Conservation (phyloP, 2,797 vertebrate genomes). For the Silurus lanzhouensis region DNA sequence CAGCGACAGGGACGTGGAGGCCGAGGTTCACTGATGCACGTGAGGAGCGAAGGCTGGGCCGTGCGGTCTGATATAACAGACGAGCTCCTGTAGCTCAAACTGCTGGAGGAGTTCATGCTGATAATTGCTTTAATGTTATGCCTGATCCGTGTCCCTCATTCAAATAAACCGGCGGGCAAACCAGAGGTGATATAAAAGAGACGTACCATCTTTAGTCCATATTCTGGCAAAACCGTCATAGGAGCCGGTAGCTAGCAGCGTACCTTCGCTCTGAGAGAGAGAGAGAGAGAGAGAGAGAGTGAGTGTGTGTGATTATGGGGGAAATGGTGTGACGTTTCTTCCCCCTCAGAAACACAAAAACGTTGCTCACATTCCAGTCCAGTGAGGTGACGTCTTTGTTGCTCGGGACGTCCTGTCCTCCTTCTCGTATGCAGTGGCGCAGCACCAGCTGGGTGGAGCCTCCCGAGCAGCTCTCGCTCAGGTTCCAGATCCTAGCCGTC, state of each 20-base stretch:
- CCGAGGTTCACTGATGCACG: no score
- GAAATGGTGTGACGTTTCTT: not conserved
- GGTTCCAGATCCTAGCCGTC: slow-evolving; percentile 98
- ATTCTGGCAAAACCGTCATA: slow-evolving; percentile 98
- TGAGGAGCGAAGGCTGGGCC: no score
- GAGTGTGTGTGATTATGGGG: no score
- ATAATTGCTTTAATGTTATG: no score
- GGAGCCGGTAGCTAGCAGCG: slow-evolving; percentile 94
- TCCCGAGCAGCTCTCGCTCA: slow-evolving; percentile 92
- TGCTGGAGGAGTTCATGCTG: no score
- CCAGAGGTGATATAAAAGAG: not conserved
- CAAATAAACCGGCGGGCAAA: no score
- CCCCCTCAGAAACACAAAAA: not conserved
- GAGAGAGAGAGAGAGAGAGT: slow-evolving; percentile 31
- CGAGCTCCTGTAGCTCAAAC: no score
- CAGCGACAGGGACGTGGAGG: no score
- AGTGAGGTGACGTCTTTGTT: slow-evolving; percentile 99
- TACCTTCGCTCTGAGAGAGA: slow-evolving; percentile 90
- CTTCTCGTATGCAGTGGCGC: slow-evolving; percentile 97
- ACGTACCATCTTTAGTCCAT: slow-evolving; percentile 98
- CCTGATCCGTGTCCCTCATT: no score
- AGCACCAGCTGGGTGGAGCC: slow-evolving; percentile 96
- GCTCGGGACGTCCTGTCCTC: slow-evolving; percentile 97
- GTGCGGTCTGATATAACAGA: no score
- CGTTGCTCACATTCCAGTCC: slow-evolving; percentile 94